A percentile compares a stretch with the other conserved stretches of the same genome.
These are phyloP conservation scores for Asobara japonica DNA, from an alignment of 1,140 invertebrate species.

Conservation along the genomic window DNA sequence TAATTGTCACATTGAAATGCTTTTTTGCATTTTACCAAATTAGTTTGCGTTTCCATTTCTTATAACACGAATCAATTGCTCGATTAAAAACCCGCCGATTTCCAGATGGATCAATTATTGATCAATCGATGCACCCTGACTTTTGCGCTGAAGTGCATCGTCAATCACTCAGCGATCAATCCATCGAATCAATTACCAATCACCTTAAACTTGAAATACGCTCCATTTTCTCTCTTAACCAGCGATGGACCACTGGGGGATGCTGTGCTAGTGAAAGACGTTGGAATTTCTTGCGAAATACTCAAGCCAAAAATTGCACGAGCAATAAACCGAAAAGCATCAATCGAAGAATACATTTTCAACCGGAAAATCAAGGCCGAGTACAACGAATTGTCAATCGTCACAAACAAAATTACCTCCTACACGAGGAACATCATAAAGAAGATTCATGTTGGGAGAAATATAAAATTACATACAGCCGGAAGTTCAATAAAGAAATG, in stretches of 20 bases:
- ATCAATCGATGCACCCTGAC: too few relatives aligned
- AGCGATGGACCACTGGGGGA: neutral
- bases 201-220: neutral
- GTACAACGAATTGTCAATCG: conserved; percentile 40
- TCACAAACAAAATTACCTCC: conserved; percentile 41
- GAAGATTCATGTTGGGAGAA: conserved; percentile 22
- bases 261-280: conserved; percentile 43
- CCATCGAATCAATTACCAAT: neutral
- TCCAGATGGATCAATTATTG: too few relatives aligned
- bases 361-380: conserved; percentile 14
- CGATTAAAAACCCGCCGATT: too few relatives aligned
- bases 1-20: too few relatives aligned
- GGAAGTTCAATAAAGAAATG: conserved; percentile 13
- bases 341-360: conserved; percentile 33
- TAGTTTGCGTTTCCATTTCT: too few relatives aligned
- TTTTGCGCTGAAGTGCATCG: too few relatives aligned
- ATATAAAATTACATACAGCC: conserved; percentile 22
- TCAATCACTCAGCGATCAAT: too few relatives aligned
- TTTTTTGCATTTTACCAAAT: too few relatives aligned
- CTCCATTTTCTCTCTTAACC: neutral
- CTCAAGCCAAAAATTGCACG: neutral
- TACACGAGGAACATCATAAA: conserved; percentile 43
- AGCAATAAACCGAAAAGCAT: conserved; percentile 27
- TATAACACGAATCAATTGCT: too few relatives aligned
- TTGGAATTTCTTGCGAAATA: conserved; percentile 40